phyloP scores from a whole-genome alignment of 2,888 invertebrate genomes.

The Tenthredo mesomela region DNA sequence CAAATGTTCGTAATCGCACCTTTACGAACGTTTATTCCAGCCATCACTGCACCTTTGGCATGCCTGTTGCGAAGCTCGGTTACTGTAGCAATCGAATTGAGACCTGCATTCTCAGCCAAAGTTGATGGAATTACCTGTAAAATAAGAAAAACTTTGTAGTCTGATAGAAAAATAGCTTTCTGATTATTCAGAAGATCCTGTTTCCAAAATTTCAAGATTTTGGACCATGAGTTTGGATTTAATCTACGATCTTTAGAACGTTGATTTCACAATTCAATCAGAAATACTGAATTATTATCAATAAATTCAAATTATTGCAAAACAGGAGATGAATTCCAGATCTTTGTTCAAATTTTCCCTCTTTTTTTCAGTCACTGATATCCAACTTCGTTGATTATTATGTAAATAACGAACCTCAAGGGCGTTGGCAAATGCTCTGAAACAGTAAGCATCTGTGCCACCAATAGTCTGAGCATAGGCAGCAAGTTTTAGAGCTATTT shows the following conservation, averaged over 20 bases:
- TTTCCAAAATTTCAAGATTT: background rate
- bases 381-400: background rate
- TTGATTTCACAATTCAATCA: background rate
- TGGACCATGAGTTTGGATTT: background rate
- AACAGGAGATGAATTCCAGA: background rate
- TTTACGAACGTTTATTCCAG: slow-evolving; percentile 98
- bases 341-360: background rate
- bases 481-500: slow-evolving; percentile 91
- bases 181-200: background rate
- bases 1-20: slow-evolving; percentile 98
- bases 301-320: background rate
- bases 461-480: slow-evolving; percentile 90
- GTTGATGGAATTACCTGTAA: slow-evolving; percentile 90
- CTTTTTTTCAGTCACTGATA: background rate
- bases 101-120: slow-evolving; percentile 94
- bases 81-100: slow-evolving; percentile 96
- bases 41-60: slow-evolving; percentile 90
- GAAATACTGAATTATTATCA: background rate
- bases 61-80: slow-evolving; percentile 97
- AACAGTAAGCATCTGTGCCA: slow-evolving; percentile 97
- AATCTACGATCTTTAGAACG: background rate
- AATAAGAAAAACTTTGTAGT: background rate
- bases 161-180: background rate
- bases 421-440: slow-evolving; percentile 97
- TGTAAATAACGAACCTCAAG: slow-evolving; percentile 82